A percentile compares a stretch with the other conserved stretches of the same genome.
Evolutionary conservation across 2,797 vertebrate genomes (phyloP).

Genomic region (Cyprinodon diabolis): DNA sequence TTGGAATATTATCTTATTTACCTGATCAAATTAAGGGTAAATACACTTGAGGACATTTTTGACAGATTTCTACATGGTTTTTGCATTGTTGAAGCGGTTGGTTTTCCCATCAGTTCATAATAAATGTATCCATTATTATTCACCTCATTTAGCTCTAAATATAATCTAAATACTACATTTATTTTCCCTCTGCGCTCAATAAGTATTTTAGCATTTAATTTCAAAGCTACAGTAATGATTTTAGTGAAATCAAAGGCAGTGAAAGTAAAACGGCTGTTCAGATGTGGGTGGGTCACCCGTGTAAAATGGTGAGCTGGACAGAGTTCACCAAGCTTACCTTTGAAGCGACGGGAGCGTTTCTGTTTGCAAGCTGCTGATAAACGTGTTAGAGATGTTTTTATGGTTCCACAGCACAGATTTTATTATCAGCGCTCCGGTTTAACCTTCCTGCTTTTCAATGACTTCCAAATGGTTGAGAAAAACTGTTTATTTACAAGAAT

Average conservation of each 20-base stretch:
- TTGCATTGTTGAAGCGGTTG: too few species aligned
- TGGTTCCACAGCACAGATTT: not conserved
- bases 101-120: too few species aligned
- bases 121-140: too few species aligned
- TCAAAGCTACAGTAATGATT: not conserved
- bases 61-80: too few species aligned
- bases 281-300: not conserved
- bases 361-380: not conserved
- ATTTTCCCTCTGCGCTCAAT: too few species aligned
- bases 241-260: not conserved
- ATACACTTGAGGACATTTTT: too few species aligned
- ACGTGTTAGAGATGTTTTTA: not conserved
- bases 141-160: too few species aligned
- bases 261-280: not conserved
- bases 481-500: conserved; percentile 60
- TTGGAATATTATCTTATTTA: too few species aligned
- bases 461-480: conserved; percentile 25
- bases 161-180: too few species aligned
- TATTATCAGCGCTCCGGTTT: not conserved
- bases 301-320: not conserved
- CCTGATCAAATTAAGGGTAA: too few species aligned
- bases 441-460: not conserved
- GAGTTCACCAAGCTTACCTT: not conserved
- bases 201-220: too few species aligned
- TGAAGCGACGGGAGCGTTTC: not conserved